phyloP scores from a whole-genome alignment of 2,797 vertebrate genomes.

The Tapera naevia region DNA sequence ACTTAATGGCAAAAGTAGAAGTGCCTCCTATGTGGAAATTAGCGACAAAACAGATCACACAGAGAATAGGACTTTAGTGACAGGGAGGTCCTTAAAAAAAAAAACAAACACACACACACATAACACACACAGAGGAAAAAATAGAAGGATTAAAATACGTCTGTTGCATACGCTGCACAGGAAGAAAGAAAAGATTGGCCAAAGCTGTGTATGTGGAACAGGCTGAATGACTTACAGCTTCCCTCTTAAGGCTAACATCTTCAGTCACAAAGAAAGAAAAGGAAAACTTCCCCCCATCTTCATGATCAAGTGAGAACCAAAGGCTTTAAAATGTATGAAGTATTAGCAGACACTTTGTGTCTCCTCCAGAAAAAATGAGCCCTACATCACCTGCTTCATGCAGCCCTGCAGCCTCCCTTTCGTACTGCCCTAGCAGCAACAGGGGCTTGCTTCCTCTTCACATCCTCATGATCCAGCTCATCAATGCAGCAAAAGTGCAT shows the following conservation, averaged over 20 bases:
- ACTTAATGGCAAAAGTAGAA: not conserved
- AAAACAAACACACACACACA: not conserved
- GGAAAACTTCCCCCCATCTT: not conserved
- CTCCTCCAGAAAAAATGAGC: not conserved
- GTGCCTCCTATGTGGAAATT: not conserved
- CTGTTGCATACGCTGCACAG: not conserved
- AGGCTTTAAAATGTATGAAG: not conserved
- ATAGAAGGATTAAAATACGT: not conserved
- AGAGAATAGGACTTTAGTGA: not conserved
- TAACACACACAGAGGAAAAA: not conserved
- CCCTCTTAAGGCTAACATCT: not conserved
- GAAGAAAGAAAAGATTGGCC: not conserved
- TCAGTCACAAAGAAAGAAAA: not conserved
- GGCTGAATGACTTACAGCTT: not conserved
- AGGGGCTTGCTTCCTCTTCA: not conserved
- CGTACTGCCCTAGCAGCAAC: fast-evolving
- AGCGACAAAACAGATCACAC: not conserved
- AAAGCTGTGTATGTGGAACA: not conserved
- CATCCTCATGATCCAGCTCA: not conserved
- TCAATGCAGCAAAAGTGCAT: not conserved
- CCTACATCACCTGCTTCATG: not conserved
- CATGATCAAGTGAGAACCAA: not conserved
- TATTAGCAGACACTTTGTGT: not conserved
- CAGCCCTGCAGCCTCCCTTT: not conserved
- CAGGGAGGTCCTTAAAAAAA: not conserved